Evolutionary conservation across 30 jellyfish, hydroid and myxozoan genomes (phyloP).

Genomic region (Hydra vulgaris): DNA sequence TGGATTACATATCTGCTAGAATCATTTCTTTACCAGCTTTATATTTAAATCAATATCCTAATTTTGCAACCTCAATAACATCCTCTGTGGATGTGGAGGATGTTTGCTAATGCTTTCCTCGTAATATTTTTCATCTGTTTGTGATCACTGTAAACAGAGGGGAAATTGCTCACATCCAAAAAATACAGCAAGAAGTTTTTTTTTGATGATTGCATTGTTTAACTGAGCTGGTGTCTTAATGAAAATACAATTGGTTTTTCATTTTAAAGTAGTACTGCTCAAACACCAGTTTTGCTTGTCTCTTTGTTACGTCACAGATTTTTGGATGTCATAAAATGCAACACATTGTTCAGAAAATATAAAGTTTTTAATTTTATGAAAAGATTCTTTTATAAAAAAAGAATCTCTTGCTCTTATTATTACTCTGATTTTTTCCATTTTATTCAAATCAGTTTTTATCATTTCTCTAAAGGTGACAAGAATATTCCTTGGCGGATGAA

Average conservation of each 20-base stretch:
- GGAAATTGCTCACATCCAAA: slow-evolving; percentile 34
- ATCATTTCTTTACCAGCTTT: slow-evolving; percentile 45
- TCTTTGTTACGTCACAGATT: too few relatives aligned
- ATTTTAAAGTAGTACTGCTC: too few relatives aligned
- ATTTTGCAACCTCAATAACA: slow-evolving; percentile 25
- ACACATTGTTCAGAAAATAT: too few relatives aligned
- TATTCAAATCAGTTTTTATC: too few relatives aligned
- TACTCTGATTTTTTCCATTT: too few relatives aligned
- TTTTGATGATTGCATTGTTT: slow-evolving; percentile 36
- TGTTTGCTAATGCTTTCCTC: slow-evolving; percentile 15
- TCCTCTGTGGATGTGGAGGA: slow-evolving; percentile 30
- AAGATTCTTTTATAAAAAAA: too few relatives aligned
- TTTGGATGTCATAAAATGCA: too few relatives aligned
- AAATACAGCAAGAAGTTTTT: slow-evolving; percentile 38
- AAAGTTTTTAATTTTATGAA: too few relatives aligned
- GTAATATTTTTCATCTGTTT: slow-evolving; percentile 13
- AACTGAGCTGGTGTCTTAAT: slow-evolving; percentile 27
- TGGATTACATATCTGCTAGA: slow-evolving; percentile 34
- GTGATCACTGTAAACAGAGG: slow-evolving; percentile 13
- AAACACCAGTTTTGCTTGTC: too few relatives aligned
- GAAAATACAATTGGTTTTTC: slow-evolving; percentile 42
- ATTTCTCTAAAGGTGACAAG: too few relatives aligned
- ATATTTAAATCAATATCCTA: slow-evolving; percentile 28
- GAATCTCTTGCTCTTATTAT: too few relatives aligned
- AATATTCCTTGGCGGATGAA: too few relatives aligned